Evolutionary conservation across 2,888 invertebrate species (phyloP), one percentile per base, ranked within the genome.

Genomic region (Mamestra brassicae): DNA sequence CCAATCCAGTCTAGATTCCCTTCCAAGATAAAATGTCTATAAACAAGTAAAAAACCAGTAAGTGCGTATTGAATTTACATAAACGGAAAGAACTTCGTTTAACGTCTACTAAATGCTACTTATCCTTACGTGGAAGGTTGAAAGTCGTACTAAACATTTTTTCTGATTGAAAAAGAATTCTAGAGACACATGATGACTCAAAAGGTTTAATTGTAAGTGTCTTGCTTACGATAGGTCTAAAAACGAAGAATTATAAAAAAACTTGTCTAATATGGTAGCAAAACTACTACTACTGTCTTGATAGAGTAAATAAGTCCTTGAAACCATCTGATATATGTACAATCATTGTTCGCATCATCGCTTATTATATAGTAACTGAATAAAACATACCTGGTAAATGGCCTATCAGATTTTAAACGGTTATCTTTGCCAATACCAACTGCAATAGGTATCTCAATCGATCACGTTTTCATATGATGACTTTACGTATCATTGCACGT

Each of bases 121-220:
- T 82, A 70, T 61, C 71, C 76, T 71, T 76, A 62, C 38, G 50
- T 47, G 54, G 72, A 61, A 71, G 79, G 74, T 81, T 71, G 75
- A 85, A 85, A 80, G 80, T 76, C 71, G 79, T 74, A 73, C 72
- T 80, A 78, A 85, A 81, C 69, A 79, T 85, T 86, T 86, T 86
- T 85, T 85, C 78, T 84, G 85, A 86, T 86, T 84, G 77, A 79
- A 85, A 74, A 75, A 26, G 17, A 79, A 86, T 78, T 58, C 38
- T 42, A 0, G 13, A 11, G 38, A 73, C 36, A 71, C 65, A 58
- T 63, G 17, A 34, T 65, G 52, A 61, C 65, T 52, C 66, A 54
- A 74, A 61, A 58, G 58, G 17, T 65, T 47, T 66, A 60, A 71
- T 62, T 69, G 36, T 81, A 69, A 3, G n/a, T 57, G 34, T 54